Conservation (phyloP, 1,140 invertebrate species). For the Gonatopus flavifemur region DNA sequence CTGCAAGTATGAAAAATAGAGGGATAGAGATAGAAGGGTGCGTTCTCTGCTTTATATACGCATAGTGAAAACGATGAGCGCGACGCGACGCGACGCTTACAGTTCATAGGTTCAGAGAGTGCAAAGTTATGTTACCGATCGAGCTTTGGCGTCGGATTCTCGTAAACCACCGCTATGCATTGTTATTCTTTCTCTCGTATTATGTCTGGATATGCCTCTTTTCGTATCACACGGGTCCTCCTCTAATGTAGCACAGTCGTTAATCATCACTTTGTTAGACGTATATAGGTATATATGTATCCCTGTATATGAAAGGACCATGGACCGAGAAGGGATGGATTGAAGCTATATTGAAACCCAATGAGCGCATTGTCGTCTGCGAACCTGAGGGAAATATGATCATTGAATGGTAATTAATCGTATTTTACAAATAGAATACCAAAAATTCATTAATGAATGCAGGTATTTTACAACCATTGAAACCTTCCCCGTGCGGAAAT, state of each 20-base stretch:
- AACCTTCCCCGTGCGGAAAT: too few relatives aligned
- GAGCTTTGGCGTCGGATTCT: constrained; percentile 1
- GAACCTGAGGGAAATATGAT: too few relatives aligned
- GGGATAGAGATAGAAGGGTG: neutral
- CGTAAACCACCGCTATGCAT: constrained; percentile 22
- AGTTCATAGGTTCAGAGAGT: constrained; percentile 18
- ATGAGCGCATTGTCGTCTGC: too few relatives aligned
- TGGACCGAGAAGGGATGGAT: neutral
- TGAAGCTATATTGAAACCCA: neutral
- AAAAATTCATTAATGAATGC: too few relatives aligned
- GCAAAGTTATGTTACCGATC: constrained; percentile 37
- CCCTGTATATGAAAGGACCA: neutral
- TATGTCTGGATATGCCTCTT: too few relatives aligned
- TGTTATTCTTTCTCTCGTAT: too few relatives aligned
- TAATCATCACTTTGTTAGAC: constrained; percentile 32
- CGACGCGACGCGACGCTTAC: neutral
- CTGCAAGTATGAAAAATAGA: neutral
- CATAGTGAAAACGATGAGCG: too few relatives aligned
- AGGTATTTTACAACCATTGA: too few relatives aligned
- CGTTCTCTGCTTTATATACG: too few relatives aligned
- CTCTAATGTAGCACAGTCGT: constrained; percentile 28
- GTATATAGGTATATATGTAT: neutral
- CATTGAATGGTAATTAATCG: too few relatives aligned
- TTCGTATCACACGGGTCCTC: too few relatives aligned
- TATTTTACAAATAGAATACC: too few relatives aligned